phyloP scores from a whole-genome alignment of 2,888 invertebrate species.

The Pemphredon lugubris region DNA sequence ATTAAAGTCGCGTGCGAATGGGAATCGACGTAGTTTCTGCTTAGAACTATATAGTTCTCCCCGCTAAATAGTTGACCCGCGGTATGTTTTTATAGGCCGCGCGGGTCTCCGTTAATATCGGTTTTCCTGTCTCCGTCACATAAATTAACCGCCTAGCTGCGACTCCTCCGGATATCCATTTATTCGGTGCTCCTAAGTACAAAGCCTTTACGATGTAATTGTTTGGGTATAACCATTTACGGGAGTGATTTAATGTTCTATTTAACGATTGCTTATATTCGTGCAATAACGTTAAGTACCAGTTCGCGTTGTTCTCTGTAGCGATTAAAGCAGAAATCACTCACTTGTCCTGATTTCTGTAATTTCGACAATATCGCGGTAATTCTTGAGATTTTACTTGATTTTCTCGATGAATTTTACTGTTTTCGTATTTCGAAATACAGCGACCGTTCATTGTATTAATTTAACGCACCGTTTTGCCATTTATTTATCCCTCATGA shows the following conservation, averaged over 20 bases:
- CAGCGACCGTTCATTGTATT: too few relatives aligned
- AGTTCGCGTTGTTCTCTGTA: not conserved
- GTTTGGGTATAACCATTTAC: conserved; percentile 10
- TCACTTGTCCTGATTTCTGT: too few relatives aligned
- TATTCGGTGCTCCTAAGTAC: conserved; percentile 11
- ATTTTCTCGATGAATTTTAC: too few relatives aligned
- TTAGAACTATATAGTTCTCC: not conserved
- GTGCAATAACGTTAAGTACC: conserved; percentile 1
- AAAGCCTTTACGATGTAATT: conserved; percentile 36
- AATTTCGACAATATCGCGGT: too few relatives aligned
- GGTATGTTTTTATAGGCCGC: conserved; percentile 7
- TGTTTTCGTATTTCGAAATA: too few relatives aligned
- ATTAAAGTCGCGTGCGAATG: too few relatives aligned
- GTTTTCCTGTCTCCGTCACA: conserved; percentile 15
- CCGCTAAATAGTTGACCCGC: not conserved
- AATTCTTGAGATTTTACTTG: too few relatives aligned
- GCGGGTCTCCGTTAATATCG: conserved; percentile 34
- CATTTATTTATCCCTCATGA: too few relatives aligned
- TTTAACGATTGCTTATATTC: conserved; percentile 34
- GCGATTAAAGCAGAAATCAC: not conserved
- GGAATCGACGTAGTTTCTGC: not conserved
- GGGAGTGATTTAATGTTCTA: conserved; percentile 16
- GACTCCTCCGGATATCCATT: conserved; percentile 24
- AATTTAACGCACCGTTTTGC: too few relatives aligned
- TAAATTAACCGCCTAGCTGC: conserved; percentile 28